phyloP scores from a whole-genome alignment of 1,140 invertebrate species.

The Acromyrmex heyeri region DNA sequence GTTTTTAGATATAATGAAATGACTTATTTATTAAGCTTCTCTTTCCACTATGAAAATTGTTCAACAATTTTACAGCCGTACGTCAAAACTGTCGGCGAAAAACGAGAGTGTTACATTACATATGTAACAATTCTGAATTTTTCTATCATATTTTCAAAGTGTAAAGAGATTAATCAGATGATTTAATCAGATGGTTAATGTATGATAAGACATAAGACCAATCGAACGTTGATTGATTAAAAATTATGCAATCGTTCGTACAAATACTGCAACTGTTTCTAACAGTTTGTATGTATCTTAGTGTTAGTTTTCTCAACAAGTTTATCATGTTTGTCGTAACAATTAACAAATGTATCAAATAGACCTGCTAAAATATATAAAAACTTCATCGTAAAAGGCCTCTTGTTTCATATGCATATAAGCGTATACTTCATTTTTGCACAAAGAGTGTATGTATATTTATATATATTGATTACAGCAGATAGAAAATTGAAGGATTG shows the following conservation, averaged over 20 bases:
- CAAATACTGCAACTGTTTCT: slow-evolving; percentile 49
- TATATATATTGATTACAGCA: slow-evolving; percentile 42
- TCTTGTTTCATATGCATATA: slow-evolving; percentile 38
- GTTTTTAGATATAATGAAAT: slow-evolving; percentile 67
- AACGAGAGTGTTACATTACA: background rate
- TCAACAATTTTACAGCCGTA: background rate
- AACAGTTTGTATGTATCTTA: slow-evolving; percentile 53
- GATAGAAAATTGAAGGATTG: slow-evolving; percentile 12
- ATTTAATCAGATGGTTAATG: slow-evolving; percentile 66
- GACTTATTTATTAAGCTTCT: slow-evolving; percentile 46
- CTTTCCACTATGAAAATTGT: slow-evolving; percentile 61
- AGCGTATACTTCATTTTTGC: slow-evolving; percentile 42
- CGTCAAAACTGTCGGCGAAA: background rate
- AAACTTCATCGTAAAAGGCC: slow-evolving; percentile 43
- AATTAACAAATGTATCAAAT: slow-evolving; percentile 69
- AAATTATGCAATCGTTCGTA: slow-evolving; percentile 48
- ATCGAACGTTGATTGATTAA: slow-evolving; percentile 56
- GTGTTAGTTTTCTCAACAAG: slow-evolving; percentile 60
- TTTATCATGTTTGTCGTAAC: slow-evolving; percentile 61
- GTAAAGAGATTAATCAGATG: slow-evolving; percentile 43
- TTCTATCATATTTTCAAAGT: slow-evolving; percentile 40
- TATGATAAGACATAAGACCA: slow-evolving; percentile 51
- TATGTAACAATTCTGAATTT: background rate
- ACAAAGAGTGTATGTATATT: background rate
- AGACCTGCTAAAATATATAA: slow-evolving; percentile 62